Base-by-base conservation (phyloP, 2,113 vertebrate genomes). In the Miniopterus natalensis region DNA sequence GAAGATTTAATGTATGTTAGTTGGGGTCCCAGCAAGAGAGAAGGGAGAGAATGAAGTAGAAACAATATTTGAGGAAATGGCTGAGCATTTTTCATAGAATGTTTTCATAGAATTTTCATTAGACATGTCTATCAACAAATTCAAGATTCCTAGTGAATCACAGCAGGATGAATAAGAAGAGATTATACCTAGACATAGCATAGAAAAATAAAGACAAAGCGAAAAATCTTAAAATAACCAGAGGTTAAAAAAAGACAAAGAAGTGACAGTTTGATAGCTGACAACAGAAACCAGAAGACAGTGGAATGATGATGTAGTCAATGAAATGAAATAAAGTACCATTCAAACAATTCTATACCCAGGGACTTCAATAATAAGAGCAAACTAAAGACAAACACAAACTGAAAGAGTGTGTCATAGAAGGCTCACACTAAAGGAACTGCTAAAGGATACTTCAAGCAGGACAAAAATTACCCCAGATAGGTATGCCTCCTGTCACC, bases 271-370 rank as follows among this genome's bases (percentile, higher is more conserved):
- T 73, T 93, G 51, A 90, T 77, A 88, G 57, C 23, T 89, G 49
- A 87, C 31, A 96, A 55, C 1, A 97, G 80, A 90, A 96, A 89
- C 55, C 49, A 71, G 59, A 96, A 94, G 59, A 93, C 65, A 94
- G 74, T 63, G 73, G 51, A 89, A 95, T 83, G 66, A 75, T 85
- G 65, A 84, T 80, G 8, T 55, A 79, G 55, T 91, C 51, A 20
- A 45, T 80, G 51, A 92, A 63, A 29, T 77, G 53, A 96, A 86
- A 90, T 85, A 47, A 93, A 89, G n/a, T 89, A 21, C n/a, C 75
- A 84, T 92, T 74, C 75, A 92, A 92, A 65, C 61, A 97, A 42
- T 78, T 95, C 88, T 78, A 63, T 40, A 81, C 14, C 14, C 51
- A 86, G 23, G 31, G 31, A 86, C 59, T 83, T 86, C 49, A 77